Evolutionary conservation across 2,888 invertebrate genomes (phyloP).

Genomic region (Dasysyrphus albostriatus): DNA sequence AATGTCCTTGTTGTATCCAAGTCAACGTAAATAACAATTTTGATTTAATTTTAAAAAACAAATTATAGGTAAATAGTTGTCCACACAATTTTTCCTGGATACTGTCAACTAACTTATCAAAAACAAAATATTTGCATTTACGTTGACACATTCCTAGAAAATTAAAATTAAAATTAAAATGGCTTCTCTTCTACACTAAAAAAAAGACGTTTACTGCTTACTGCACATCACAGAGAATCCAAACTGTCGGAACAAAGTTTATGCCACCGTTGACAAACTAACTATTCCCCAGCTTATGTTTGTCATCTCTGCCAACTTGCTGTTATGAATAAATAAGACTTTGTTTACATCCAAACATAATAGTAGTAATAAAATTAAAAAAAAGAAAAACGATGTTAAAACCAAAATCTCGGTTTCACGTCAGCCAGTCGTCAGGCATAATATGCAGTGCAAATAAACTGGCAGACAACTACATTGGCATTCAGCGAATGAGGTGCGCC

Average conservation of each 20-base stretch:
- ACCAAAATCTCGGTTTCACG: conserved; percentile 16
- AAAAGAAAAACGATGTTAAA: neutral
- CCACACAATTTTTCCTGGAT: neutral
- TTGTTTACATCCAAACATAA: conserved; percentile 34
- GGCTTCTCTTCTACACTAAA: neutral
- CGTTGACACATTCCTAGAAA: neutral
- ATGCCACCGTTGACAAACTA: conserved; percentile 62
- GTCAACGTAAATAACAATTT: too few species aligned
- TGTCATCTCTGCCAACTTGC: conserved; percentile 64
- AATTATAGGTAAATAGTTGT: too few species aligned
- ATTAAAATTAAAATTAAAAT: conserved; percentile 24
- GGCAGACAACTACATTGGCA: conserved; percentile 19
- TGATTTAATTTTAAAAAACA: too few species aligned
- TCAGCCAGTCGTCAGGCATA: neutral
- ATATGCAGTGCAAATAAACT: neutral
- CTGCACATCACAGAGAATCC: neutral
- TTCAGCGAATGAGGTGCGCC: conserved; percentile 60
- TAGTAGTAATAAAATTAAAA: too few species aligned
- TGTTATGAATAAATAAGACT: conserved; percentile 50
- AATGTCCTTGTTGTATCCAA: too few species aligned
- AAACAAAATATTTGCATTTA: neutral
- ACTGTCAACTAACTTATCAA: neutral
- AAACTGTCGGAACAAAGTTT: conserved; percentile 43
- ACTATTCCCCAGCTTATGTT: conserved; percentile 56
- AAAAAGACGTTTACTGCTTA: neutral